Conservation (phyloP, 2,888 invertebrate species). For the Polyploca ridens region DNA sequence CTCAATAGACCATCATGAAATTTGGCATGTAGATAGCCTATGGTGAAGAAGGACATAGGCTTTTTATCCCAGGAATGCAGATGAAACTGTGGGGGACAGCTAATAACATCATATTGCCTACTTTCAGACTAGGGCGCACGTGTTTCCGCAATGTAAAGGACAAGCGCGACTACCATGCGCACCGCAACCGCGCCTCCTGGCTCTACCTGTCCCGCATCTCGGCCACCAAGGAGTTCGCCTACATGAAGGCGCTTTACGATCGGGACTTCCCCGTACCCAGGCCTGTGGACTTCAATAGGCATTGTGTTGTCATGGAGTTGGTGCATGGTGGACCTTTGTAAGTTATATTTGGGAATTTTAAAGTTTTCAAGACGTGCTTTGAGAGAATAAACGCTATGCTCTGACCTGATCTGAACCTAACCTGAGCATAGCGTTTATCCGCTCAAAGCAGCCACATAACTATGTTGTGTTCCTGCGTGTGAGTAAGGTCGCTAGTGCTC, state of each 20-base stretch:
- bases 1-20: no score
- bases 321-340: slow-evolving; percentile 92
- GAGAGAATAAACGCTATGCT: no score
- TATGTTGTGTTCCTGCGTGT: no score
- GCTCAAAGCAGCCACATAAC: no score
- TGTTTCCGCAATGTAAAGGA: slow-evolving; percentile 98
- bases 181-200: slow-evolving; percentile 96
- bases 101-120: background rate
- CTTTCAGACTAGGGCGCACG: slow-evolving; percentile 92
- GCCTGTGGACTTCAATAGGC: slow-evolving; percentile 97
- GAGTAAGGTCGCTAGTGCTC: no score
- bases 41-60: no score
- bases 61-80: no score
- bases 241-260: slow-evolving; percentile 96
- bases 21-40: no score
- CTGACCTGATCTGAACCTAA: no score
- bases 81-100: no score
- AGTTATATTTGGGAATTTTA: slow-evolving; percentile 55
- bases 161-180: slow-evolving; percentile 98
- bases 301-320: slow-evolving; percentile 98
- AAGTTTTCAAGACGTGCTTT: no score
- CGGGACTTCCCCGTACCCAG: slow-evolving; percentile 97
- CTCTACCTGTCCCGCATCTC: slow-evolving; percentile 98
- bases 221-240: slow-evolving; percentile 98
- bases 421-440: no score